A percentile compares a stretch with the other conserved stretches of the same genome.
These are phyloP conservation scores for Apus apus DNA, from an alignment of 2,113 vertebrate genomes.

Conservation along the genomic window DNA sequence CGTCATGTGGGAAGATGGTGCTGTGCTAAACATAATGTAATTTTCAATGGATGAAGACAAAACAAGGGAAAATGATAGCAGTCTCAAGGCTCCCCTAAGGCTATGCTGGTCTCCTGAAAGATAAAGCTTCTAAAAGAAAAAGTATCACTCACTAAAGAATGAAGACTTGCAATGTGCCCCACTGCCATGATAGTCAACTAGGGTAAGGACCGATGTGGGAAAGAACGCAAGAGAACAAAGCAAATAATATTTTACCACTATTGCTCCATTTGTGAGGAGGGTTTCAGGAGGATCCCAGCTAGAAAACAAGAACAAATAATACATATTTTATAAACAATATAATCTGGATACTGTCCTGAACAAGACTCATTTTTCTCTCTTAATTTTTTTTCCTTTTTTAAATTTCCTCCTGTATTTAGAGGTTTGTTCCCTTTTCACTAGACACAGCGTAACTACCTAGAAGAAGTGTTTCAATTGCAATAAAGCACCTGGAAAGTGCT, in stretches of 20 bases:
- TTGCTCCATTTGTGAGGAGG: constrained; percentile 61
- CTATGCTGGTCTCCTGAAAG: not conserved
- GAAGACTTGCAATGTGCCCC: not conserved
- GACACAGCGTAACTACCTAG: not conserved
- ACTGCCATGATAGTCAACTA: not conserved
- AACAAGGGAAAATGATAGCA: not conserved
- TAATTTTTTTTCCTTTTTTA: not conserved
- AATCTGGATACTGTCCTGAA: not conserved
- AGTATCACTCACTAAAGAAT: not conserved
- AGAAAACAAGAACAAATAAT: constrained; percentile 34
- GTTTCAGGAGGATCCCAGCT: constrained; percentile 45
- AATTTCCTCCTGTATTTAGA: not conserved
- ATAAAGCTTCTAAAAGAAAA: not conserved
- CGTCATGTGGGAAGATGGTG: not conserved
- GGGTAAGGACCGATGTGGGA: not conserved
- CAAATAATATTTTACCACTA: constrained; percentile 55
- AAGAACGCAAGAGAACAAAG: not conserved
- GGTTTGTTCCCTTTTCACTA: not conserved
- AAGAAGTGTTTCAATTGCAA: not conserved
- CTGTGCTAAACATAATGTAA: not conserved
- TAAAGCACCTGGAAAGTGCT: not conserved
- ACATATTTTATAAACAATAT: not conserved
- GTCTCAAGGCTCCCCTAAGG: not conserved
- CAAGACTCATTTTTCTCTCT: not conserved
- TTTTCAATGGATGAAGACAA: not conserved